Evolutionary conservation across 2,797 vertebrate genomes (phyloP), one percentile per base, ranked within the genome.

Genomic region (Thalassophryne amazonica): DNA sequence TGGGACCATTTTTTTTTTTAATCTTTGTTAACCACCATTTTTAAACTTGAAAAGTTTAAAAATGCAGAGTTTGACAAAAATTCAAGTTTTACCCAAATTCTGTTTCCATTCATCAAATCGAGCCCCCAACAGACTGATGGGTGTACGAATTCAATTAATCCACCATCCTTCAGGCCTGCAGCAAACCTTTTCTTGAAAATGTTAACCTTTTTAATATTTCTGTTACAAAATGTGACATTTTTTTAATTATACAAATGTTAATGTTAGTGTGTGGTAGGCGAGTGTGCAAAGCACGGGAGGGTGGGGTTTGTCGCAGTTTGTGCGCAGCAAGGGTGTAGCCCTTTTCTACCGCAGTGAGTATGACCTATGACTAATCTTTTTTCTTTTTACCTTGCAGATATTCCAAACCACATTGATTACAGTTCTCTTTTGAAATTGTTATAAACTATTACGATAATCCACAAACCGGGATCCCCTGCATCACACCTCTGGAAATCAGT

Each of bases 271-370:
- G 20, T 18, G 8, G 5, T 30, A 10, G 50, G 53, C 29, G 54
- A 7, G 56, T 60, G 34, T 25, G 51, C 17, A 12, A 60, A 40
- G 21, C 51, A 36, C 17, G 21, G 40, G 51, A 78, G 87, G 91
- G 89, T 61, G 91, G 83, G 88, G 90, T 87, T 86, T 91, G 91
- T 68, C 86, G 89, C 89, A 92, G 84, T 91, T 88, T 33, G 73
- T 87, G 79, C 87, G 88, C 89, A 91, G 80, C 34, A 85, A 89
- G 91, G 91, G 91, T 84, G 91, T 86, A 65, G 75, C 82, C 88
- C 61, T 13, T 59, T 84, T 81, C 88, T 83, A 56, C 87, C 84
- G 90, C 91, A 91, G 87, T 88, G 79, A 84, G 54, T 48, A 49
- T 75, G 83, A 90, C 85, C 87, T 74, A 76, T 85, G 88, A 89